A percentile compares a stretch with the other conserved stretches of the same genome.
Evolutionary conservation across 2,113 vertebrate genomes (phyloP).

Genomic region (Alaudala cheleensis): DNA sequence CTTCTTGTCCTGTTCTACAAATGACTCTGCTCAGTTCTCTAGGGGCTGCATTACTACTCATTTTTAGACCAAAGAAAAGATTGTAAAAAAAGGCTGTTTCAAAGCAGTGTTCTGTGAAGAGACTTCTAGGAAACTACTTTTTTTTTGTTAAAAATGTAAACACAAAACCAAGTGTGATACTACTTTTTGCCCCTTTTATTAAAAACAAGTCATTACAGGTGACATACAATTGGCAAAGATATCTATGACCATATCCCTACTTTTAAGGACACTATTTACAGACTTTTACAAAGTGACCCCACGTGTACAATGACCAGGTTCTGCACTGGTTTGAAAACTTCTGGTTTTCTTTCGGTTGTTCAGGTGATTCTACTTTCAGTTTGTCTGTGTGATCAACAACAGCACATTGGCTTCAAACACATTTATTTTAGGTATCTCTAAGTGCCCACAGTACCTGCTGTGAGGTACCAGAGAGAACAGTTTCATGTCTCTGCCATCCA

Average conservation of each 20-base stretch:
- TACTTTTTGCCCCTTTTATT: conserved; percentile 26
- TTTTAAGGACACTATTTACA: not conserved
- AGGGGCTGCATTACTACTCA: not conserved
- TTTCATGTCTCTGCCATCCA: not conserved
- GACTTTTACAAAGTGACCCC: not conserved
- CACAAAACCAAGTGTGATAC: not conserved
- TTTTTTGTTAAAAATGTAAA: not conserved
- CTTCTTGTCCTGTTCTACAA: not conserved
- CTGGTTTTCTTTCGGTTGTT: not conserved
- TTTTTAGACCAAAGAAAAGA: not conserved
- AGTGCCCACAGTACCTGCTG: not conserved
- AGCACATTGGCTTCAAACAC: not conserved
- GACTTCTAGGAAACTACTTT: not conserved
- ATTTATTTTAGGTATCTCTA: not conserved
- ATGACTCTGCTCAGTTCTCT: not conserved
- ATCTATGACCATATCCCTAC: not conserved
- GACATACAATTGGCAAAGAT: not conserved
- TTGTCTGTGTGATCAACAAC: not conserved
- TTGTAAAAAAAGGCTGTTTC: not conserved
- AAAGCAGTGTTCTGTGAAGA: not conserved
- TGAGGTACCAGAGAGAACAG: not conserved
- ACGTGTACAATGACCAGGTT: rapidly evolving
- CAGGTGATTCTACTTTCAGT: not conserved
- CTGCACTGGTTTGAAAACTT: not conserved
- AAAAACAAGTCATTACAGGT: not conserved